A percentile compares a stretch with the other conserved stretches of the same genome.
These are phyloP conservation scores for Drosophila nigrodunni DNA, from an alignment of 1,140 invertebrate genomes.

Conservation along the genomic window DNA sequence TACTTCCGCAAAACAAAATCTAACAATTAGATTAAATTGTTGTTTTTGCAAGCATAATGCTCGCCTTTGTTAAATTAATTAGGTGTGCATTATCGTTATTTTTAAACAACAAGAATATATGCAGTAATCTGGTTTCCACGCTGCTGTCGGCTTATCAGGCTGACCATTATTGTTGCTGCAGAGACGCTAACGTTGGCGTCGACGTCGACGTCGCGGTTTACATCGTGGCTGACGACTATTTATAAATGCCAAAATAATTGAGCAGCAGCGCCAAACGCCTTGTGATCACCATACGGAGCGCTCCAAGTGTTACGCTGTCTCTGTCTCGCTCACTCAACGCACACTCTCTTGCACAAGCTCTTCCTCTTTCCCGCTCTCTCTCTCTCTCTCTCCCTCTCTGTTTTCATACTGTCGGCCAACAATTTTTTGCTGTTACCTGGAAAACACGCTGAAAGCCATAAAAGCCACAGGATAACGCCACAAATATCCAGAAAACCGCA, in stretches of 20 bases:
- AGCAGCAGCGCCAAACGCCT: conserved; percentile 49
- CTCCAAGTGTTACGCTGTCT: background rate
- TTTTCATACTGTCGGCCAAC: too few species aligned
- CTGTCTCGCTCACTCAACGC: background rate
- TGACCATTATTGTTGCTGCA: conserved; percentile 1
- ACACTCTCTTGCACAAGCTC: too few species aligned
- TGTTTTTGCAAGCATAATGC: background rate
- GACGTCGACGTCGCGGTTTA: conserved; percentile 20
- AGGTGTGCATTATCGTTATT: too few species aligned
- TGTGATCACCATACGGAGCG: conserved; percentile 20
- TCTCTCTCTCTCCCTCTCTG: background rate
- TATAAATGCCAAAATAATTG: conserved; percentile 61
- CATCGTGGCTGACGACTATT: conserved; percentile 62
- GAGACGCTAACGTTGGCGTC: conserved; percentile 4
- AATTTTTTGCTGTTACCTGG: conserved; percentile 49
- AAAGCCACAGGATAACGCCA: conserved; percentile 71
- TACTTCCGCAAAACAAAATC: background rate
- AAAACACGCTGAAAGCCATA: conserved; percentile 74
- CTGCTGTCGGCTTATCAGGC: background rate
- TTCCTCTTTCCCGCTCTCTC: too few species aligned
- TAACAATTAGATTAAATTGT: background rate
- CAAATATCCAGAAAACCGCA: conserved; percentile 81
- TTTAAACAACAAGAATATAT: too few species aligned
- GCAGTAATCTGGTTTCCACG: too few species aligned
- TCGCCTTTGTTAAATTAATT: background rate